These are phyloP conservation scores for Eupithecia exiguata DNA, from an alignment of 2,888 invertebrate species.

Conservation along the genomic window DNA sequence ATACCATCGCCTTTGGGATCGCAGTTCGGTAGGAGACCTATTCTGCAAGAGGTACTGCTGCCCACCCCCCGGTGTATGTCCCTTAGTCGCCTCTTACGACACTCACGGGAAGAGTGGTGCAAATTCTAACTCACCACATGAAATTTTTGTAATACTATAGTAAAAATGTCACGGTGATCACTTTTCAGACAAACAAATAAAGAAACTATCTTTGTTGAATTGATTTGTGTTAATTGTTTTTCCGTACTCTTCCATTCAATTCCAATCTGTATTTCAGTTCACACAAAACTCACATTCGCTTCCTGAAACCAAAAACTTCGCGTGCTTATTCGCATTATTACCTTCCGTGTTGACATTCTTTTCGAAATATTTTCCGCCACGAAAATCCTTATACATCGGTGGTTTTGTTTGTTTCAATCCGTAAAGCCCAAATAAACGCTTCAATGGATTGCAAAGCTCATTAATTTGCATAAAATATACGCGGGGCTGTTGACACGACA, in stretches of 20 bases:
- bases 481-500: conserved; percentile 38
- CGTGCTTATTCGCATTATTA: conserved; percentile 36
- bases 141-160: no score
- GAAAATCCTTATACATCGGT: conserved; percentile 32
- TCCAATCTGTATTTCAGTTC: background rate
- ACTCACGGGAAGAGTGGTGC: no score
- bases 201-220: conserved; percentile 1
- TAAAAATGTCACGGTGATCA: background rate
- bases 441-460: conserved; percentile 35
- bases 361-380: conserved; percentile 34
- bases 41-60: no score
- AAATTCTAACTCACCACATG: no score
- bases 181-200: background rate
- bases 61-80: no score
- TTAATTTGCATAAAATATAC: conserved; percentile 43
- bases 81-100: no score
- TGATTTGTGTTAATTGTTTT: background rate
- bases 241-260: background rate
- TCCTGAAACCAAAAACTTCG: conserved; percentile 15
- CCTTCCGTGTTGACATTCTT: conserved; percentile 39
- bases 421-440: conserved; percentile 1
- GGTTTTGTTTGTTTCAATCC: conserved; percentile 18
- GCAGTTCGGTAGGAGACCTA: no score
- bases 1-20: no score
- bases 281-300: background rate